phyloP scores from a whole-genome alignment of 2,797 vertebrate genomes.

The Typhlichthys subterraneus region DNA sequence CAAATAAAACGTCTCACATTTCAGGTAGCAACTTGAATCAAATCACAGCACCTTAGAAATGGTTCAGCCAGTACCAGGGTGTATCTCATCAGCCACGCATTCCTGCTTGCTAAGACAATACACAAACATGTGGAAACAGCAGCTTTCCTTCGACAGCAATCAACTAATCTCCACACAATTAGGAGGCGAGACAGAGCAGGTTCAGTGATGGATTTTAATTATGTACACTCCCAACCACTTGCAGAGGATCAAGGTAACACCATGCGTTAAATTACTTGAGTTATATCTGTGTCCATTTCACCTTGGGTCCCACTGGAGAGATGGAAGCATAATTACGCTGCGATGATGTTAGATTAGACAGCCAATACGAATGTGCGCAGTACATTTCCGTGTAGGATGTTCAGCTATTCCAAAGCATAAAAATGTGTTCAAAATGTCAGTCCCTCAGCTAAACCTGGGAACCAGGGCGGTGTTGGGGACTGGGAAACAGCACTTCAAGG shows the following conservation, averaged over 20 bases:
- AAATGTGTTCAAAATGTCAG: slow-evolving; percentile 23
- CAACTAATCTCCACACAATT: slow-evolving; percentile 49
- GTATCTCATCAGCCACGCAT: slow-evolving; percentile 20
- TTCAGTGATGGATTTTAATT: slow-evolving; percentile 64
- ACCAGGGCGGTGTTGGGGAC: slow-evolving; percentile 21
- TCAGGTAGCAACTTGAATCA: no score
- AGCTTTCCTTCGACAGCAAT: slow-evolving; percentile 43
- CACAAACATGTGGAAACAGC: slow-evolving; percentile 18
- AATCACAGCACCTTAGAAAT: no score
- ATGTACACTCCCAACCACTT: slow-evolving; percentile 46
- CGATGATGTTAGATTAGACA: slow-evolving; percentile 26
- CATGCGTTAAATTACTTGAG: slow-evolving; percentile 40
- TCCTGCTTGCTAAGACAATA: slow-evolving; percentile 24
- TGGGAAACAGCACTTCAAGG: slow-evolving; percentile 40
- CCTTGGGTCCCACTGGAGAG: slow-evolving; percentile 29
- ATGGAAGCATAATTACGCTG: slow-evolving; percentile 19
- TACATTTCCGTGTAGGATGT: slow-evolving; percentile 16
- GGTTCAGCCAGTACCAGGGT: slow-evolving; percentile 48
- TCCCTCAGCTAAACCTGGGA: slow-evolving; percentile 22
- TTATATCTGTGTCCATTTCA: slow-evolving; percentile 34
- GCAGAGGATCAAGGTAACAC: slow-evolving; percentile 41
- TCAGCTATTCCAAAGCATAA: slow-evolving; percentile 28
- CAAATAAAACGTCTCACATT: no score
- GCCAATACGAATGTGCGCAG: slow-evolving; percentile 26
- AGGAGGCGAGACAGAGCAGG: slow-evolving; percentile 39